Conservation (phyloP, 2,888 invertebrate species). For the Dynastes hyllus region DNA sequence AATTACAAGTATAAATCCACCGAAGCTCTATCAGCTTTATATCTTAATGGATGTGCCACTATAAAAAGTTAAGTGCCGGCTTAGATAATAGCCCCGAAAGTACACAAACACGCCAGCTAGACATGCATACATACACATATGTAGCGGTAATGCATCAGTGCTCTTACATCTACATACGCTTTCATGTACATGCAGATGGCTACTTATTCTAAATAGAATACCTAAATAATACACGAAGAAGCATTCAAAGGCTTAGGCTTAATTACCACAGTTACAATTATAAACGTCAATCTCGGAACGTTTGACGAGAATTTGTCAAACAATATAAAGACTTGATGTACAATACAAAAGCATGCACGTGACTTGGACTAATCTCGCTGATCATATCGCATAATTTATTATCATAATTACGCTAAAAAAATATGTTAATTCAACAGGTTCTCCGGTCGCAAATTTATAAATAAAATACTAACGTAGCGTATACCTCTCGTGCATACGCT, state of each 20-base stretch:
- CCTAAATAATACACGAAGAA: constrained; percentile 19
- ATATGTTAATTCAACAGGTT: constrained; percentile 17
- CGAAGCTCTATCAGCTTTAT: constrained; percentile 55
- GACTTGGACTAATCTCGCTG: not conserved
- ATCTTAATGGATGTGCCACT: constrained; percentile 57
- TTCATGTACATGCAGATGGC: constrained; percentile 10
- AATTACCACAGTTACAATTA: constrained; percentile 12
- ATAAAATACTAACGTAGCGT: constrained; percentile 15
- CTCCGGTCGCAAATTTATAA: not conserved
- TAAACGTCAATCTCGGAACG: not conserved
- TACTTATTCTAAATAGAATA: constrained; percentile 16
- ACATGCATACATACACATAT: constrained; percentile 3
- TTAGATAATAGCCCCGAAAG: constrained; percentile 49
- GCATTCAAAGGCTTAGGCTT: not conserved
- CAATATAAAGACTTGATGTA: not conserved
- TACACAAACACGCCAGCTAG: constrained; percentile 36
- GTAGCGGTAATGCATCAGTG: constrained; percentile 22
- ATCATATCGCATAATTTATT: not conserved
- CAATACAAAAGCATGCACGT: no score
- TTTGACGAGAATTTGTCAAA: constrained; percentile 4
- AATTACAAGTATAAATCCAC: constrained; percentile 56
- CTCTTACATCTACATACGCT: constrained; percentile 5
- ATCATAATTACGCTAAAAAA: not conserved
- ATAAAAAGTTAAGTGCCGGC: constrained; percentile 57
- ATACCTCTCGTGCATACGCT: constrained; percentile 3